phyloP scores from a whole-genome alignment of 2,113 vertebrate genomes.

The Equus przewalskii region DNA sequence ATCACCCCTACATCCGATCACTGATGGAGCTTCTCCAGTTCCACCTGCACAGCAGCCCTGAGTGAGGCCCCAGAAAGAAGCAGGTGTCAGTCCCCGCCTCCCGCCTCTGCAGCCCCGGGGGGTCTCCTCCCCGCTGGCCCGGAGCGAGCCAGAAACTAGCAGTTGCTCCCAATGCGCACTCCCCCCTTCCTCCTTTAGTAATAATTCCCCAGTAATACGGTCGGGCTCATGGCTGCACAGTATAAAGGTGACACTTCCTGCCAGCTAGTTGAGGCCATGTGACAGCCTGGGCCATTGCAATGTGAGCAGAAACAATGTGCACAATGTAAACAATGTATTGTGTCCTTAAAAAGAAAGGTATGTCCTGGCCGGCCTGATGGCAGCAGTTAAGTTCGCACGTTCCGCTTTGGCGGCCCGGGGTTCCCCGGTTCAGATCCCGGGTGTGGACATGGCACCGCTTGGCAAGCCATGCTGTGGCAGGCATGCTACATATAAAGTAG shows the following conservation, averaged over 20 bases:
- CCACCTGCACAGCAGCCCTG: background rate
- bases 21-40: background rate
- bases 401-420: no score
- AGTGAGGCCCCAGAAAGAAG: background rate
- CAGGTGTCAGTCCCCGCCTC: background rate
- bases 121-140: background rate
- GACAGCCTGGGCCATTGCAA: background rate
- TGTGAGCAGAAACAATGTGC: background rate
- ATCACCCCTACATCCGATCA: rapidly evolving
- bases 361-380: background rate
- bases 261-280: background rate
- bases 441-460: no score
- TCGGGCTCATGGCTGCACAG: background rate
- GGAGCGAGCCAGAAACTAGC: background rate
- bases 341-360: background rate
- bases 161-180: no score
- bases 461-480: no score
- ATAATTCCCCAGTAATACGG: background rate
- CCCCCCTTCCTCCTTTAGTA: background rate
- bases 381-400: no score
- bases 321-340: background rate
- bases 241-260: background rate
- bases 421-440: no score
- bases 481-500: no score
- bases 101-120: rapidly evolving